Evolutionary conservation across 2,113 vertebrate genomes (phyloP).

Genomic region (Tragelaphus buxtoni): DNA sequence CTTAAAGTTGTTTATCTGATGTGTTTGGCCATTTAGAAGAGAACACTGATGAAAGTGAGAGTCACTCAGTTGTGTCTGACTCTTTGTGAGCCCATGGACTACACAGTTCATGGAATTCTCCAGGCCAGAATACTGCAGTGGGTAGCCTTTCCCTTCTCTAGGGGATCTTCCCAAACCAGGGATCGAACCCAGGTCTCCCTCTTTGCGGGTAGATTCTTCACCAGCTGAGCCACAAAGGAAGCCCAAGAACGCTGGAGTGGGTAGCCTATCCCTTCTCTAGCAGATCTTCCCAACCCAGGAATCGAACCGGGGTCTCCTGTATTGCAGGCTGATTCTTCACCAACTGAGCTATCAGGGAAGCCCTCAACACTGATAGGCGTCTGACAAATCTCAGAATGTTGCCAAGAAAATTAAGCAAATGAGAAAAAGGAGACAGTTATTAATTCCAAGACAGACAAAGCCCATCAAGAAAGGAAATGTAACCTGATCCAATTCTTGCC

Average conservation of each 20-base stretch:
- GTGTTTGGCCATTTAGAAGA: neutral
- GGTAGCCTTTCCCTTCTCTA: neutral
- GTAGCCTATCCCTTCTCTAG: neutral
- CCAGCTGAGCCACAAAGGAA: neutral
- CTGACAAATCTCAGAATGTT: neutral
- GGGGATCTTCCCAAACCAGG: neutral
- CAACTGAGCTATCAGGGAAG: neutral
- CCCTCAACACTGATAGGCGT: neutral
- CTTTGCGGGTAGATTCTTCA: neutral
- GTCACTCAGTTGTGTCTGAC: neutral
- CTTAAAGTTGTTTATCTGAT: neutral
- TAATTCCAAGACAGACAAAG: neutral
- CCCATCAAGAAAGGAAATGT: neutral
- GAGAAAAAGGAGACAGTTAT: neutral
- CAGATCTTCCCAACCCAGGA: neutral
- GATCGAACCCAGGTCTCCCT: neutral
- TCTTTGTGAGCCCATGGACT: neutral
- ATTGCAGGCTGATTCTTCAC: neutral
- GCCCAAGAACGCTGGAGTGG: neutral
- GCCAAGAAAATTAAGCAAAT: neutral
- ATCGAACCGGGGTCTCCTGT: neutral
- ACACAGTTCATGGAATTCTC: neutral
- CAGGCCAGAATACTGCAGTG: neutral
- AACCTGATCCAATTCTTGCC: neutral
- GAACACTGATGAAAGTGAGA: neutral